Base-by-base conservation (phyloP, 1,140 invertebrate genomes). In the Lepidurus packardi region DNA sequence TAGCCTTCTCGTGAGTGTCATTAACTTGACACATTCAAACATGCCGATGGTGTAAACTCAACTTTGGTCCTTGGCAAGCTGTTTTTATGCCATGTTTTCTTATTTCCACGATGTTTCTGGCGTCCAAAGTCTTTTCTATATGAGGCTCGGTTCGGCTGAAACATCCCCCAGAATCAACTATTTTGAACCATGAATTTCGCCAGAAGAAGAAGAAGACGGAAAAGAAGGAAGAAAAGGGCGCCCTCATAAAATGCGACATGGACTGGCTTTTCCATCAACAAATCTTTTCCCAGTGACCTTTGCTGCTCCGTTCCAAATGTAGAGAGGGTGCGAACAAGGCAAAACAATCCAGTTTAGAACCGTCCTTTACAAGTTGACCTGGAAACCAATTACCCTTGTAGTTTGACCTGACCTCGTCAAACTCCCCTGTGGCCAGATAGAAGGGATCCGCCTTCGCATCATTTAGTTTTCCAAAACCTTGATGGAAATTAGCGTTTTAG, bases 1-100 rank as follows among this genome's bases (percentile, higher is more conserved):
- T 65, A 7, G 53, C 53, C 53, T 65, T 21, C 53, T 65, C 53
- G 53, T 65, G 53, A 65, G 53, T 65, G 53, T 65, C 53, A 16
- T 65, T 65, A 65, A 65, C 16, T 65, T 21, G 13, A 21, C 53
- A 65, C 53, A 65, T 65, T n/a, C 53, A 65, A 65, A 65, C 53
- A 65, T 21, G 53, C 16, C 53, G 16, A 65, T 65, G 13, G 53
- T 65, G 0, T 13, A 65, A 13, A 65, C 21, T 65, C 13, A 9
- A 65, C 8, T 16, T 65, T 65, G 6, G 0, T 65, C 13, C 13
- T 65, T 65, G 16, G 16, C 16, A 65, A 65, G 53, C 53, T 65
- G 53, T 7, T 7, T 65, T 34, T 34, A 34, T 4, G 34, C 34
- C 34, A 34, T 34, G 34, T 34, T 34, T 34, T 34, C 34, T 34